Percentiles rank a stretch among this genome's conserved stretches.
Conservation (phyloP, 2,113 vertebrate species). For the Camelus dromedarius region DNA sequence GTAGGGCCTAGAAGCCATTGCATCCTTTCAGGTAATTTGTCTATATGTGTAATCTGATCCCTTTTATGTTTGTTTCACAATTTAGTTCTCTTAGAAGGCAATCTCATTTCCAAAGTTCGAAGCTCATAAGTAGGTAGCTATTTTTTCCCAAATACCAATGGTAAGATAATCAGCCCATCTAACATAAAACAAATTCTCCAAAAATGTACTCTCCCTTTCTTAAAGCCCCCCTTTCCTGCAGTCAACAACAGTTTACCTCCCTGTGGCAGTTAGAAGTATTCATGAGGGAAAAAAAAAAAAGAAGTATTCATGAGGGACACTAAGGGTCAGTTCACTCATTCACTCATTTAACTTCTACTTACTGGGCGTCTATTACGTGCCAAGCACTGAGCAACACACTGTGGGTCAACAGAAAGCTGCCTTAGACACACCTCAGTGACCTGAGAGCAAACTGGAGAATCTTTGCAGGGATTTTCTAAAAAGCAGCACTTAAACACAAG, state of each 20-base stretch:
- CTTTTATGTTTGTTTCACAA: not conserved
- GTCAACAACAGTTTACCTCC: not conserved
- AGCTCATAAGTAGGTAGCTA: not conserved
- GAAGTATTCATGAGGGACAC: not conserved
- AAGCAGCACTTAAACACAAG: not conserved
- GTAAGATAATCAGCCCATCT: not conserved
- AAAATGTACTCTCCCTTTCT: not conserved
- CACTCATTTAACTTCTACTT: not conserved
- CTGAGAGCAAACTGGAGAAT: not conserved
- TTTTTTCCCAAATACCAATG: conserved; percentile 27
- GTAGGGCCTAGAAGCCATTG: not conserved
- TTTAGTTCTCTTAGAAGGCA: not conserved
- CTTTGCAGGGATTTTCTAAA: not conserved
- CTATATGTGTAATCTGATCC: not conserved
- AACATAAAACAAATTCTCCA: not conserved
- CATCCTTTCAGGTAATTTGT: not conserved
- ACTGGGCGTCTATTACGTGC: not conserved
- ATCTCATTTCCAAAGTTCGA: conserved; percentile 30
- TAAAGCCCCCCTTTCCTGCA: not conserved
- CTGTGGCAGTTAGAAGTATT: not conserved
- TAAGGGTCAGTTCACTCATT: conserved; percentile 13
- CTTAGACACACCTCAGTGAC: not conserved
- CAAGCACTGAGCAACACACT: not conserved
- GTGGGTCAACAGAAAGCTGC: not conserved
- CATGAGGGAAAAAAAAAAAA: not conserved